Evolutionary conservation across 30 jellyfish, hydroid and myxozoan genomes (phyloP).

Genomic region (Chironex yamaguchii): DNA sequence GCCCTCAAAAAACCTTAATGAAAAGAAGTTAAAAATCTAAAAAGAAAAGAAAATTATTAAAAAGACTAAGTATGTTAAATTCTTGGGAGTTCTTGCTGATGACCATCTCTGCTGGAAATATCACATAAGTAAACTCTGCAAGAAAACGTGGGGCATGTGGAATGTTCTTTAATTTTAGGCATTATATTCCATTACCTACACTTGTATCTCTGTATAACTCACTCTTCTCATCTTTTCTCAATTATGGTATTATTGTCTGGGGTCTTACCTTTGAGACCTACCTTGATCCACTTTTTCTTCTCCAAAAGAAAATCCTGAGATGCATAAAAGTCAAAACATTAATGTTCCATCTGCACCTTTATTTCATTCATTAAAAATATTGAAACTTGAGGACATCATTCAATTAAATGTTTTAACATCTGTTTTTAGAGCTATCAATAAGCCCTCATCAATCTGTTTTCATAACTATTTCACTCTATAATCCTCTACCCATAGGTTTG

Average conservation of each 20-base stretch:
- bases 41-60: too few relatives aligned
- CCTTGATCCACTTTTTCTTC: conserved; percentile 48
- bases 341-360: conserved; percentile 50
- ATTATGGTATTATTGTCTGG: conserved; percentile 27
- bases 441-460: conserved; percentile 9
- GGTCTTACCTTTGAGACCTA: conserved; percentile 42
- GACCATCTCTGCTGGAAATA: conserved; percentile 65
- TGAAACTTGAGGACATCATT: conserved; percentile 29
- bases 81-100: conserved; percentile 75
- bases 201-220: conserved; percentile 50
- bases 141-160: conserved; percentile 60
- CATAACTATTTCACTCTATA: not conserved
- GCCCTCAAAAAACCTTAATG: not conserved
- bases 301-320: conserved; percentile 39
- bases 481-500: conserved; percentile 21
- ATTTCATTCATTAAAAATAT: conserved; percentile 9
- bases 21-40: not conserved
- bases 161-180: conserved; percentile 34
- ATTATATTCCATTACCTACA: conserved; percentile 34
- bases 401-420: not conserved
- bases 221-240: conserved; percentile 54
- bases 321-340: conserved; percentile 20
- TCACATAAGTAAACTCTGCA: conserved; percentile 26
- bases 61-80: conserved; percentile 47
- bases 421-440: conserved; percentile 8